Conservation (phyloP, 2,888 invertebrate species). For the Strigamia maritima region DNA sequence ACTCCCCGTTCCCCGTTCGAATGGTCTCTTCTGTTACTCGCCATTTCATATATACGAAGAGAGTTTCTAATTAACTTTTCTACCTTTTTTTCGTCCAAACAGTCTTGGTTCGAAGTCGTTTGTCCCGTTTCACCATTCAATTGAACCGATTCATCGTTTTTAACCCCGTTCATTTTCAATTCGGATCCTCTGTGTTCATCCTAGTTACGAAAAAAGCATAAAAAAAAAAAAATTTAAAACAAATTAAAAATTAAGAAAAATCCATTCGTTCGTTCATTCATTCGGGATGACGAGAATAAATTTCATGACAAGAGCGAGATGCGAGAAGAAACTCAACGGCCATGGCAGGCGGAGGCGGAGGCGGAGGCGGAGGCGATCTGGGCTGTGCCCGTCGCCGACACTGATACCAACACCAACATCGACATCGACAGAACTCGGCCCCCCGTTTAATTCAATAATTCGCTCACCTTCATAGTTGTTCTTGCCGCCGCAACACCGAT, state of each 20-base stretch:
- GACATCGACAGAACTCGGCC: no score
- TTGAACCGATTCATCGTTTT: conserved; percentile 38
- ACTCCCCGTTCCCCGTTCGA: not conserved
- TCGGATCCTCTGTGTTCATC: conserved; percentile 41
- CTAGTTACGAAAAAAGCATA: conserved; percentile 2
- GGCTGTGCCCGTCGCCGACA: not conserved
- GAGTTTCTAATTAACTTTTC: conserved; percentile 13
- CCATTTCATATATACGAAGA: not conserved
- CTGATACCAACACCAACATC: no score
- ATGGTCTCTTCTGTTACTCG: not conserved
- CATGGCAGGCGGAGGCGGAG: not conserved
- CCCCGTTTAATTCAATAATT: not conserved
- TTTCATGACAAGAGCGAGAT: no score
- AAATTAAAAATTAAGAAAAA: conserved; percentile 13
- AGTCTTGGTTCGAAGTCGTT: conserved; percentile 35
- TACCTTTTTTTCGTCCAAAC: conserved; percentile 41
- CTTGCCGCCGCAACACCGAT: not conserved
- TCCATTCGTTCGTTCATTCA: not conserved
- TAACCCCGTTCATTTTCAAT: conserved; percentile 42
- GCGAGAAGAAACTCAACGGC: not conserved
- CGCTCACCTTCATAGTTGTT: not conserved
- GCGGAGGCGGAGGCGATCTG: no score
- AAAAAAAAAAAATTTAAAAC: no score
- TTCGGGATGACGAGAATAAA: no score
- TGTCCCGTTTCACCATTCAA: conserved; percentile 41